Percentiles rank a stretch among this genome's conserved stretches.
Evolutionary conservation across 2,113 vertebrate species (phyloP).

Genomic region (Willisornis vidua): DNA sequence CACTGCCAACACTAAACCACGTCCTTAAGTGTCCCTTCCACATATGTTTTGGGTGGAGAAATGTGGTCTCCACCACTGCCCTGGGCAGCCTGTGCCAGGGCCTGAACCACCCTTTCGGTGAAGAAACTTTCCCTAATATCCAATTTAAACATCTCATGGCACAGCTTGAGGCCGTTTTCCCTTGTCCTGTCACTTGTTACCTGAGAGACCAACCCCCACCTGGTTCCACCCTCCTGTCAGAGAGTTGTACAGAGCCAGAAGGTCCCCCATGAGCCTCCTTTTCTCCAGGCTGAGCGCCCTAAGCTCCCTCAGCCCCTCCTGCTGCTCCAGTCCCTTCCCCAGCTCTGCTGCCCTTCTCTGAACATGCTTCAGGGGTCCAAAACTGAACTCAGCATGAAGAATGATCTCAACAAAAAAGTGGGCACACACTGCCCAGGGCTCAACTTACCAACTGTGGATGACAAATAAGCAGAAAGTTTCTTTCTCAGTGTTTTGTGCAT

Average conservation of each 20-base stretch:
- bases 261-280: not conserved
- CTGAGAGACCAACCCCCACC: not conserved
- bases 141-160: not conserved
- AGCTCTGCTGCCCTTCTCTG: not conserved
- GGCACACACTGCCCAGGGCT: not conserved
- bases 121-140: not conserved
- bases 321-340: not conserved
- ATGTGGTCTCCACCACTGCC: not conserved
- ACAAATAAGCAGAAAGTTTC: not conserved
- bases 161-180: not conserved
- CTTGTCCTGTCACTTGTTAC: not conserved
- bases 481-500: accelerated
- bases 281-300: not conserved
- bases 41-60: not conserved
- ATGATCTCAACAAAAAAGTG: not conserved
- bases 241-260: not conserved
- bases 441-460: not conserved
- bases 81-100: not conserved
- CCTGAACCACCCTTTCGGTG: not conserved
- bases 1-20: not conserved
- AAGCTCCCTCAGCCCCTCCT: not conserved
- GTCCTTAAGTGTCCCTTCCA: not conserved
- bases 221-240: not conserved
- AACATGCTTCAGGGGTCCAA: accelerated
- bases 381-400: not conserved